Base-by-base conservation (phyloP, 53 echinoderm and acorn worm species). In the Paelopatides confundens region DNA sequence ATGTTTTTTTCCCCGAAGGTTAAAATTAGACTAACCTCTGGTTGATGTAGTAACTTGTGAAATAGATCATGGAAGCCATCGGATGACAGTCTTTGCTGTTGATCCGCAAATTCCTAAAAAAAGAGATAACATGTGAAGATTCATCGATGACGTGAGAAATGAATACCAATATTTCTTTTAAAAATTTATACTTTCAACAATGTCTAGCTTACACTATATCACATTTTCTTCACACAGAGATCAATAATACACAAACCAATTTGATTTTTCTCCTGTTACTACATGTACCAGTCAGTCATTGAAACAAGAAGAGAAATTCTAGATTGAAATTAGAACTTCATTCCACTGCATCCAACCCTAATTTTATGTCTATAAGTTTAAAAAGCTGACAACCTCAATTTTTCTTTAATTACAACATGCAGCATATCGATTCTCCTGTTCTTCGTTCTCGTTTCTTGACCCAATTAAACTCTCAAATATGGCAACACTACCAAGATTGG, bases 41-140 rank as follows among this genome's bases (percentile, higher is more conserved):
- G 90, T 67, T 97, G 98, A 65, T 92, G 90, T 11, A 95, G 90
- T 30, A 97, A 86, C 43, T 94, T 92, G 74, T 91, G 92, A 81
- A 93, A 97, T 24, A 97, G 89, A 13, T 86, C 81, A 4, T 87
- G 82, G 77, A 95, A 95, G 21, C 90, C 92, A 18, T 97, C 95
- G 74, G 87, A 92, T 7, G 89, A 88, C 6, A 97, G 88, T 70
- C 95, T 91, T 32, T 93, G 93, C 31, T 90, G 58, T 33, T 58
- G 82, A 63, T 82, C 77, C 26, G 47, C 49, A 49, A 48, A 77
- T 31, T 77, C 49, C 77, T 77, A 50, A 27, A 77, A 77, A 35
- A 18, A 38, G 18, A 74, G 1, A 40, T 14, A 14, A n/a, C n/a
- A n/a, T n/a, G n/a, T n/a, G n/a, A n/a, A n/a, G n/a, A n/a, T n/a